Base-by-base conservation (phyloP, 1,140 invertebrate genomes). In the Homarus americanus region DNA sequence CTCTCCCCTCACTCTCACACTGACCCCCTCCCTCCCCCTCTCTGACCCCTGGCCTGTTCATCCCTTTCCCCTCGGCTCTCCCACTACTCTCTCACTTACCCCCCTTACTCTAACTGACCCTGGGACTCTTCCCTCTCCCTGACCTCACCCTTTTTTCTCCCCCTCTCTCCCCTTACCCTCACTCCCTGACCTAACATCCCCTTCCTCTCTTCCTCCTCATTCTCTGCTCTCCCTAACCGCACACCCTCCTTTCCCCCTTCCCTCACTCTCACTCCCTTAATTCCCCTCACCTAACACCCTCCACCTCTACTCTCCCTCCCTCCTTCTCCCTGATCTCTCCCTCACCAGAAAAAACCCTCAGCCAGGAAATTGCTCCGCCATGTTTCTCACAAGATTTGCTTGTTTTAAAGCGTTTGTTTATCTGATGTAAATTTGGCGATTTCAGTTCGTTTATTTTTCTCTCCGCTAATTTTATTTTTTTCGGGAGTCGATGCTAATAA, bases 201-300 rank as follows among this genome's bases (percentile, higher is more conserved):
- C 7, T 28, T 34, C 24, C 7, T 73, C 69, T n/a, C 69, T n/a
- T 73, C 69, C 69, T 73, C 28, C 28, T 24, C 69, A 17, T 34
- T 38, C 72, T 36, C 34, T 38, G 32, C 24, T 34, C 72, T 38
- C 34, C 32, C 32, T 4, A 15, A 32, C 72, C 32, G n/a, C 72
- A 4, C 32, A 3, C 15, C 32, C 15, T 75, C 32, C 72, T 36
- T 34, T 32, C 38, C 32, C 72, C 34, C 32, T 3, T 17, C 3
- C 24, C 32, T 75, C 32, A n/a, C 75, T 78, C 75, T 44, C 75
- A n/a, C 38, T n/a, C 75, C 34, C 75, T 78, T 41, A 41, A 9
- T 24, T 38, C n/a, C 75, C 41, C 38, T 78, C 20, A 10, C 0
- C 38, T 38, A 5, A 5, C 7, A 38, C 75, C 38, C 5, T 5